Percentiles rank a stretch among this genome's conserved stretches.
These are phyloP conservation scores for Tachuris rubrigastra DNA, from an alignment of 2,113 vertebrate genomes.

Conservation along the genomic window DNA sequence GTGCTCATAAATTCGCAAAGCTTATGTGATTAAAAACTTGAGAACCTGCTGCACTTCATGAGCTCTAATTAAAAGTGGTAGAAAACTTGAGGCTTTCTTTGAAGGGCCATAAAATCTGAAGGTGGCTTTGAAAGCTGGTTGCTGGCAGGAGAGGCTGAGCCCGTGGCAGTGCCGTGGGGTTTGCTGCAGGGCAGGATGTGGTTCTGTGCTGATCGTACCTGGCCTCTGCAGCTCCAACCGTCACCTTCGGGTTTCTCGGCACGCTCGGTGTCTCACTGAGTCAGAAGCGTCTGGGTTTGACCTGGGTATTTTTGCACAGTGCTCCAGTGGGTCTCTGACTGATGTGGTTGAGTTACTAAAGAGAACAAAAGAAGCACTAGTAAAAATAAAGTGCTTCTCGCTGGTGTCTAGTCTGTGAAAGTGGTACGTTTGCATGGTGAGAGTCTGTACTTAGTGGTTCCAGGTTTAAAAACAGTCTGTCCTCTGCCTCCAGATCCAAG, in stretches of 20 bases:
- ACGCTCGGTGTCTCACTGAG: not conserved
- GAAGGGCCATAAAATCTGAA: not conserved
- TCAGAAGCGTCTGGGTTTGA: not conserved
- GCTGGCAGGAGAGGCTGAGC: not conserved
- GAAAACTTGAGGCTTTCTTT: not conserved
- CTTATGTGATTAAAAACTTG: not conserved
- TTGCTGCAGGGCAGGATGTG: conserved; percentile 29
- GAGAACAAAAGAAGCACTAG: not conserved
- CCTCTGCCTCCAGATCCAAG: not conserved
- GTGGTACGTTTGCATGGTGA: not conserved
- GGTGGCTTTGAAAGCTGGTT: not conserved
- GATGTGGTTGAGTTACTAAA: not conserved
- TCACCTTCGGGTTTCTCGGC: not conserved
- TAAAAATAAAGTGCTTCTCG: not conserved
- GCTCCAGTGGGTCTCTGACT: not conserved
- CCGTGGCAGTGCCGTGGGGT: not conserved
- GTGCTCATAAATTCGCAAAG: conserved; percentile 21
- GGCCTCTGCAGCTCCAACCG: not conserved
- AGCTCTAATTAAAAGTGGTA: not conserved
- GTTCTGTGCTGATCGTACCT: not conserved
- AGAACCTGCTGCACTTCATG: not conserved
- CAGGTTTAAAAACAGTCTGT: not conserved
- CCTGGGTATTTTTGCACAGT: not conserved
- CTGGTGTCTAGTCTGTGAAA: not conserved
- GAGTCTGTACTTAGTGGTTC: not conserved